These are phyloP conservation scores for Oryctolagus cuniculus DNA, from an alignment of 2,113 vertebrate genomes.

Conservation along the genomic window DNA sequence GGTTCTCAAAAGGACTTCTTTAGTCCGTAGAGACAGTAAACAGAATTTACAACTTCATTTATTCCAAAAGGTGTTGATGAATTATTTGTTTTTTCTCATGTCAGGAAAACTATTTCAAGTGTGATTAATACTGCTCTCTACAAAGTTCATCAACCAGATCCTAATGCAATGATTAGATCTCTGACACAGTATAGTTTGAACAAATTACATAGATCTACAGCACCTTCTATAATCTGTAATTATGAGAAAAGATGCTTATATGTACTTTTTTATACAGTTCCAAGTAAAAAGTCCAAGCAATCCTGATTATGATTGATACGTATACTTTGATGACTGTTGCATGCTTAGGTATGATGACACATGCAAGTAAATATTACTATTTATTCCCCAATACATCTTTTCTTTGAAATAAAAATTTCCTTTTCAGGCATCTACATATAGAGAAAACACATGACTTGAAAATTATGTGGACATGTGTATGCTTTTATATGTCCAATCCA, in stretches of 20 bases:
- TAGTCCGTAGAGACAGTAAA: not conserved
- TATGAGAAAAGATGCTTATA: not conserved
- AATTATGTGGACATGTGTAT: not conserved
- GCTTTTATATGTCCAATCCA: not conserved
- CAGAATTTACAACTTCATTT: not conserved
- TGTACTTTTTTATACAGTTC: not conserved
- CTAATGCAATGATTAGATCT: not conserved
- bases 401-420: not conserved
- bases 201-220: not conserved
- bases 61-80: not conserved
- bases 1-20: not conserved
- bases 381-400: not conserved
- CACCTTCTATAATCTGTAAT: not conserved
- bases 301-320: not conserved
- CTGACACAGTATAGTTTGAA: not conserved
- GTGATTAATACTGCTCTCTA: not conserved
- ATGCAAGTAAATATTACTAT: not conserved
- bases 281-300: not conserved
- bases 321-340: not conserved
- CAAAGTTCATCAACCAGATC: not conserved
- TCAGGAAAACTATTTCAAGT: not conserved
- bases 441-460: not conserved
- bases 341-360: not conserved
- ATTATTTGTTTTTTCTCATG: constrained; percentile 25
- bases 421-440: not conserved